These are phyloP conservation scores for Callyntrura guangdongensis DNA, from an alignment of 2,888 invertebrate genomes.

Conservation along the genomic window DNA sequence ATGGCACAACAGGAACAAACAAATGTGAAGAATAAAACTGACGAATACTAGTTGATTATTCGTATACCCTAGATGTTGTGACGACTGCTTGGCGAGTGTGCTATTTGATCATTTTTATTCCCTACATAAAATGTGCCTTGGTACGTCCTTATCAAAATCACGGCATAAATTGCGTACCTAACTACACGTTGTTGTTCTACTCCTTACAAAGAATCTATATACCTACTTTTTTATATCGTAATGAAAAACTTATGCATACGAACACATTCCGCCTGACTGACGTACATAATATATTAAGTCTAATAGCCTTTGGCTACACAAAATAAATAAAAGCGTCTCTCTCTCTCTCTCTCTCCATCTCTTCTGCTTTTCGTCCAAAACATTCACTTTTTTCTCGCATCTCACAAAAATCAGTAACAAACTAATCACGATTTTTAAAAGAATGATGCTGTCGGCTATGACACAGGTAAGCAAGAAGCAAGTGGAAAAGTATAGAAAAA, in stretches of 20 bases:
- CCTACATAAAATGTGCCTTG: conserved; percentile 31
- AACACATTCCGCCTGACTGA: conserved; percentile 57
- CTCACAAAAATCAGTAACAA: conserved; percentile 73
- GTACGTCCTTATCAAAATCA: conserved; percentile 40
- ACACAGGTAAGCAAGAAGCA: conserved; percentile 53
- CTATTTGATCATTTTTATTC: conserved; percentile 39
- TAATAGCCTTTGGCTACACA: conserved; percentile 62
- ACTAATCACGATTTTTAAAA: conserved; percentile 72
- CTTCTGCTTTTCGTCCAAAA: conserved; percentile 10
- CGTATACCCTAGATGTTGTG: conserved; percentile 4
- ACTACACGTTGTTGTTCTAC: conserved; percentile 19
- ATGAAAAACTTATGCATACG: conserved; percentile 17
- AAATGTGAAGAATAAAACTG: conserved; percentile 58
- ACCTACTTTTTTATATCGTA: not conserved
- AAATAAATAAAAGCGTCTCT: conserved; percentile 62
- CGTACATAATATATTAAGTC: conserved; percentile 23
- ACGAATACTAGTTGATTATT: conserved; percentile 17
- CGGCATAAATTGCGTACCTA: conserved; percentile 21
- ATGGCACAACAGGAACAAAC: conserved; percentile 59
- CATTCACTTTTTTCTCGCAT: conserved; percentile 43
- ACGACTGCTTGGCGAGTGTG: not conserved
- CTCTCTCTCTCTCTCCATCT: not conserved
- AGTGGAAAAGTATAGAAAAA: conserved; percentile 12
- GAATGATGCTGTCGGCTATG: conserved; percentile 68
- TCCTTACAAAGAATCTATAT: not conserved